Percentiles rank a stretch among this genome's conserved stretches.
Conservation (phyloP, 2,113 vertebrate genomes). For the Rattus rattus region DNA sequence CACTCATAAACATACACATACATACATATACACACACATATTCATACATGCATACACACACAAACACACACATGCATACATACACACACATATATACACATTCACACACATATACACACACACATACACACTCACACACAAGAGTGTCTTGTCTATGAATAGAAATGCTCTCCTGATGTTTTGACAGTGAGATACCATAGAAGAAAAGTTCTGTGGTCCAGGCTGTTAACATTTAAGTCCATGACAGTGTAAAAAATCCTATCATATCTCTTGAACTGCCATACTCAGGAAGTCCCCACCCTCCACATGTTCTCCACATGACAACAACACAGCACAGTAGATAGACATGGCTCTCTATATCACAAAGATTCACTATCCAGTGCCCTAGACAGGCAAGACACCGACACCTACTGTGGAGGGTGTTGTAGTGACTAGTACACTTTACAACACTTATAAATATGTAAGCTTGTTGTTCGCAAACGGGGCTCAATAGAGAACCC, state of each 20-base stretch:
- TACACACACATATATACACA: no score
- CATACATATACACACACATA: no score
- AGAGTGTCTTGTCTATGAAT: neutral
- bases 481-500: neutral
- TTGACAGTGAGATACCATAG: neutral
- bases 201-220: slow-evolving; percentile 8
- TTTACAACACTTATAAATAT: slow-evolving; percentile 10
- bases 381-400: neutral
- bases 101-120: neutral
- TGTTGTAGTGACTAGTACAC: neutral
- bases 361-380: neutral
- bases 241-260: neutral
- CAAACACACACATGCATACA: neutral
- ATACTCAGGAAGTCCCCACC: neutral
- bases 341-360: neutral
- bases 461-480: neutral
- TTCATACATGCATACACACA: neutral
- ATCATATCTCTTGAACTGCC: neutral
- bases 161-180: neutral
- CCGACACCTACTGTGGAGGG: neutral
- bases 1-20: no score
- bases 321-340: neutral
- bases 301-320: neutral
- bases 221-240: neutral
- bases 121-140: no score